phyloP scores from a whole-genome alignment of 2,797 vertebrate species.

The Synaphobranchus kaupii region DNA sequence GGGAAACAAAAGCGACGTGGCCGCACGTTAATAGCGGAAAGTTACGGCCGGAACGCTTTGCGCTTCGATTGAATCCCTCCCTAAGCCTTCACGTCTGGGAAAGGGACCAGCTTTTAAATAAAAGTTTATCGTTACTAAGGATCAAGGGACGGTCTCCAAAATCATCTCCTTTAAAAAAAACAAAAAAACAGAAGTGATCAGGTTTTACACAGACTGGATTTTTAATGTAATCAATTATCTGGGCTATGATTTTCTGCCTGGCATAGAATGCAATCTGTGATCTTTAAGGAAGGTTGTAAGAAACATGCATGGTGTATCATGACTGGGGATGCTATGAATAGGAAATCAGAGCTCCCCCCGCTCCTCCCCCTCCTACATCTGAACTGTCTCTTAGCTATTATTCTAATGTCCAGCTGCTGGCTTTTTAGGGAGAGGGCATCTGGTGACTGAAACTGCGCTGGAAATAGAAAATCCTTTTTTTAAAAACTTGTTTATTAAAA shows the following conservation, averaged over 20 bases:
- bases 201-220: neutral
- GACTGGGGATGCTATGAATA: slow-evolving; percentile 49
- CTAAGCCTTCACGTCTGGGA: slow-evolving; percentile 3
- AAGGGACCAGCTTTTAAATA: neutral
- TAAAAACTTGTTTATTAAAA: slow-evolving; percentile 66
- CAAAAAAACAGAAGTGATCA: neutral
- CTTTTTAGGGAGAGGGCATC: slow-evolving; percentile 55
- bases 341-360: slow-evolving; percentile 36
- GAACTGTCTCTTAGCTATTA: slow-evolving; percentile 59
- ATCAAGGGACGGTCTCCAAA: neutral
- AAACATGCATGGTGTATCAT: slow-evolving; percentile 15
- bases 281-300: slow-evolving; percentile 9
- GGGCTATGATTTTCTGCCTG: neutral
- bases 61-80: slow-evolving; percentile 7
- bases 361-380: slow-evolving; percentile 36
- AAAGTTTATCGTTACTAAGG: neutral
- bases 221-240: neutral
- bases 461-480: slow-evolving; percentile 50
- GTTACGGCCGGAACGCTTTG: neutral
- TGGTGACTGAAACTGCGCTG: slow-evolving; percentile 57
- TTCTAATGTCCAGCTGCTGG: slow-evolving; percentile 67
- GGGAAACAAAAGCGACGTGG: neutral
- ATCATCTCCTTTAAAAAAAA: neutral
- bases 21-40: neutral
- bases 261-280: neutral